phyloP scores from a whole-genome alignment of 35 echinoderm and acorn worm species.

The Apostichopus japonicus region DNA sequence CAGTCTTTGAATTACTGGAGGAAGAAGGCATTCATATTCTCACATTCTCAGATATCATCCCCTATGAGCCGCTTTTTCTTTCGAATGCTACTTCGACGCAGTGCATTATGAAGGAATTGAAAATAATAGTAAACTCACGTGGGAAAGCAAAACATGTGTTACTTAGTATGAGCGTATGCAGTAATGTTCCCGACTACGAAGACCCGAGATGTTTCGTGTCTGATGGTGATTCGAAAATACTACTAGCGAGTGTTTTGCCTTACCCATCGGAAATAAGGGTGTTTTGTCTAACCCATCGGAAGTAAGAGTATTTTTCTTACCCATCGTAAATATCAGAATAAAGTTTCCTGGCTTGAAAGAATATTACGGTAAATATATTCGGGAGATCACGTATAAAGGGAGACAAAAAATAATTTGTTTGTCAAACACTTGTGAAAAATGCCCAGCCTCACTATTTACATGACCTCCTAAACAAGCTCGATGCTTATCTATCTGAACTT shows the following conservation, averaged over 20 bases:
- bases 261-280: constrained; percentile 22
- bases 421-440: neutral
- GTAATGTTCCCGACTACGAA: constrained; percentile 37
- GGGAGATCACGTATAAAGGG: neutral
- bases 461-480: neutral
- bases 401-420: neutral
- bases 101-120: neutral
- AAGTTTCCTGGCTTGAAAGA: neutral
- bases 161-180: constrained; percentile 38
- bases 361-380: neutral
- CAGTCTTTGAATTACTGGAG: constrained; percentile 4
- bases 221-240: constrained; percentile 4
- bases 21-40: constrained; percentile 20
- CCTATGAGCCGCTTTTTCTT: constrained; percentile 44
- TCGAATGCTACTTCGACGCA: constrained; percentile 11
- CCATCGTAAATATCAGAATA: neutral
- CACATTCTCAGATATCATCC: neutral
- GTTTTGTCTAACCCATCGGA: neutral
- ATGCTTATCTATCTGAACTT: neutral
- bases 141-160: constrained; percentile 17
- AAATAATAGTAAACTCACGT: neutral
- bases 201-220: constrained; percentile 23
- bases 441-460: constrained; percentile 1
- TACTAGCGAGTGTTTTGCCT: neutral
- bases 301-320: constrained; percentile 8